These are phyloP conservation scores for Clitarchus hookeri DNA, from an alignment of 2,888 invertebrate species.

Conservation along the genomic window DNA sequence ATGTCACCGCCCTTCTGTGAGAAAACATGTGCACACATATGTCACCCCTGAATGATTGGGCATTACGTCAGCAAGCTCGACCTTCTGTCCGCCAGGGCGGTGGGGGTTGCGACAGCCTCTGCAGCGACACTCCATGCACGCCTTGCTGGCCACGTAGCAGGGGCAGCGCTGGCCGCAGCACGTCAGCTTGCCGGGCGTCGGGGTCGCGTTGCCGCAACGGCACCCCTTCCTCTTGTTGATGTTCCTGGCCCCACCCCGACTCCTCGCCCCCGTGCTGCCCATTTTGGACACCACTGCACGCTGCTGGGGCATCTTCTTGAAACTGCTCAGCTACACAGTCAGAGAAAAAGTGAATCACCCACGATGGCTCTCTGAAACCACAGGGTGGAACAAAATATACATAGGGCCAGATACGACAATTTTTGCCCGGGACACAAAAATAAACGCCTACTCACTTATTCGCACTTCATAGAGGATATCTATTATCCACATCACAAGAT, in stretches of 20 bases:
- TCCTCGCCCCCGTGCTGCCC: background rate
- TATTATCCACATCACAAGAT: too few relatives aligned
- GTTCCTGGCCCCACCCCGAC: constrained; percentile 25
- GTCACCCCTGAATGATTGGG: too few relatives aligned
- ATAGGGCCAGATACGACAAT: too few relatives aligned
- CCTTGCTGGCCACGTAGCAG: constrained; percentile 89
- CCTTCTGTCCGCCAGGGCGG: constrained; percentile 79
- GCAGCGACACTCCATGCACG: constrained; percentile 89
- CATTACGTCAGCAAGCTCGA: constrained; percentile 49
- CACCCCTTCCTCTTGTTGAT: constrained; percentile 61
- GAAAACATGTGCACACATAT: too few relatives aligned
- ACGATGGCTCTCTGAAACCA: background rate
- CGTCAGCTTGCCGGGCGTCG: constrained; percentile 85
- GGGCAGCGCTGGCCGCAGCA: constrained; percentile 94
- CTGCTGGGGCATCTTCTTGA: constrained; percentile 57
- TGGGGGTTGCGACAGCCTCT: constrained; percentile 92
- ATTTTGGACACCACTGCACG: background rate
- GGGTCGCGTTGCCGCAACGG: constrained; percentile 88
- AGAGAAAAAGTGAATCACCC: constrained; percentile 18
- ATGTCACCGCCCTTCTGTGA: too few relatives aligned
- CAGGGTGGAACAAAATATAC: too few relatives aligned
- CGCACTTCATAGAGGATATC: too few relatives aligned
- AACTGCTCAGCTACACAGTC: constrained; percentile 53
- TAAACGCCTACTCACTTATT: too few relatives aligned
- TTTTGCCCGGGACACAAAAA: too few relatives aligned